Evolutionary conservation across 2,888 invertebrate genomes (phyloP), one percentile per base, ranked within the genome.

Genomic region (Bimastos eiseni): DNA sequence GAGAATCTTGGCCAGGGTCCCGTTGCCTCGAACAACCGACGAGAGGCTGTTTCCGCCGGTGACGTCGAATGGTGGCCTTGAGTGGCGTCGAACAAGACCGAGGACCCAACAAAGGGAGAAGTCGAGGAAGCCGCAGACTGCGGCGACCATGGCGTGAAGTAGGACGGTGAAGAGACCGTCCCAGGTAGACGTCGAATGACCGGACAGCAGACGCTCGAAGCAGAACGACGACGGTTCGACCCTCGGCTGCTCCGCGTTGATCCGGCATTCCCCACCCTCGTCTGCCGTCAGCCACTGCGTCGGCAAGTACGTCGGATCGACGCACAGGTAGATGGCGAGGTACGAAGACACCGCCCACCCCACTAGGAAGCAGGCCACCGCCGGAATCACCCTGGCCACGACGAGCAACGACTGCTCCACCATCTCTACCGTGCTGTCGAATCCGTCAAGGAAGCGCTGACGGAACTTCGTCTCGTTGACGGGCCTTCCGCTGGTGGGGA

Each of bases 91-190:
- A 49, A 89, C 21, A 19, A 89, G 38, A 41, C 24, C 17, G 15
- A 89, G 89, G n/a, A 37, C 89, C 89, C 89, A 89, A 30, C 19
- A 89, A 30, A 89, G 89, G 24, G 49, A 89, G 33, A 41, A 24
- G 33, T 89, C 89, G 36, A 89, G 33, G 33, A 41, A 41, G 49
- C 33, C 13, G 44, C 89, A 89, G 33, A 33, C 33, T 21, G 41
- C 38, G n/a, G 89, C 21, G 89, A 89, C 24, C 33, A 30, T n/a
- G 21, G 30, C 19, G 44, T 89, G 89, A 33, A 89, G 89, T 17
- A 41, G 41, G 36, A 89, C 89, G 11, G 30, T 30, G 38, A 24
- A 89, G 21, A 41, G 44, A 36, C 89, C 89, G 15, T 89, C 89
- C 30, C 30, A 70, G 30, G 70, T 30, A 5, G 70, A 70, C 70